Conservation (phyloP, 2,888 invertebrate genomes). For the Drosophila suboccidentalis region DNA sequence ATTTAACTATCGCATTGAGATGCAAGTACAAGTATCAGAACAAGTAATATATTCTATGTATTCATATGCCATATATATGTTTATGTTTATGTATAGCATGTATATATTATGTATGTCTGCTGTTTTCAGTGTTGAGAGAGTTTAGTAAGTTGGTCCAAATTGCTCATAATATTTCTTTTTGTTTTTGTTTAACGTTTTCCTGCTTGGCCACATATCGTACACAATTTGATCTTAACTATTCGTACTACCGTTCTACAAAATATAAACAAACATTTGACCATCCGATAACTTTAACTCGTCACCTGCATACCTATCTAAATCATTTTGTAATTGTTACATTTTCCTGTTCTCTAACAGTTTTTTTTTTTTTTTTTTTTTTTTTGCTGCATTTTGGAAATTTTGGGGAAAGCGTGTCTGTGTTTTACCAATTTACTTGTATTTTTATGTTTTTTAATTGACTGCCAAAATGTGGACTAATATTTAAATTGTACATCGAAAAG, state of each 20-base stretch:
- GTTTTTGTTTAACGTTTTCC: conserved; percentile 20
- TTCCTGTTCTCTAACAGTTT: conserved; percentile 4
- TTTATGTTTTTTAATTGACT: conserved; percentile 63
- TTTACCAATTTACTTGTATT: conserved; percentile 8
- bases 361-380: neutral
- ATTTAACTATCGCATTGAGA: conserved; percentile 13
- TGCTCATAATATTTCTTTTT: conserved; percentile 41
- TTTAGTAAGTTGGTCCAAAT: conserved; percentile 73
- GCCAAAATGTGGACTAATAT: conserved; percentile 67
- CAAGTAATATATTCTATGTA: conserved; percentile 20
- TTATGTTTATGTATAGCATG: neutral
- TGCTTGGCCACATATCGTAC: conserved; percentile 39
- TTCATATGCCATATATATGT: conserved; percentile 7
- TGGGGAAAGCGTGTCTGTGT: conserved; percentile 41
- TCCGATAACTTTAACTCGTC: conserved; percentile 14
- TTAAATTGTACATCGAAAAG: conserved; percentile 63
- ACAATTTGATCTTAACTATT: conserved; percentile 30
- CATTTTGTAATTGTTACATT: conserved; percentile 13
- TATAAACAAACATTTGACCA: conserved; percentile 19
- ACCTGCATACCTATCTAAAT: conserved; percentile 16
- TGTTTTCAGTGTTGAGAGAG: conserved; percentile 28
- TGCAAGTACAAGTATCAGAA: conserved; percentile 17
- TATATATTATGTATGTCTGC: conserved; percentile 21
- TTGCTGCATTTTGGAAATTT: conserved; percentile 28
- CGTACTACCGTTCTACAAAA: conserved; percentile 14